These are phyloP conservation scores for Thysanoteuthis rhombus DNA, from an alignment of 2,888 invertebrate species.

Conservation along the genomic window DNA sequence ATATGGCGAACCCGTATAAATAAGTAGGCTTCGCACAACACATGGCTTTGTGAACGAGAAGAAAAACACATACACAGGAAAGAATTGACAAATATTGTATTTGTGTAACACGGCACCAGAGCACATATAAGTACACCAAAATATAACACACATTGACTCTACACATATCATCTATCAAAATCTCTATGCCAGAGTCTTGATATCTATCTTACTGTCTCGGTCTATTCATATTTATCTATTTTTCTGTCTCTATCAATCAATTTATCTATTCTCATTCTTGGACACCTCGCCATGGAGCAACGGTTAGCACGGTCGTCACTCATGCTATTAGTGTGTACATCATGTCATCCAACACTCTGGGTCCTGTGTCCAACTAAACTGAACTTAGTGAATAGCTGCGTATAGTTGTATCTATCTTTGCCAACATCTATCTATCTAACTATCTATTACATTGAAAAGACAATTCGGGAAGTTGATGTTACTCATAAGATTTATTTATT, in stretches of 20 bases:
- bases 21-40: neutral
- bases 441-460: neutral
- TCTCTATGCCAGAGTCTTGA: neutral
- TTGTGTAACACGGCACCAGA: neutral
- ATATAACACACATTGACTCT: neutral
- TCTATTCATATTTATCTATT: neutral
- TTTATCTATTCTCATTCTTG: no score
- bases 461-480: no score
- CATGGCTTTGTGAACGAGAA: neutral
- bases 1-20: neutral
- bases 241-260: neutral
- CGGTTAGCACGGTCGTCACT: neutral
- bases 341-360: neutral
- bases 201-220: neutral
- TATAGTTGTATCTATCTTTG: neutral
- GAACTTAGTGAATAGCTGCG: neutral
- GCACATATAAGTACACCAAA: neutral
- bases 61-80: neutral
- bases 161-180: neutral
- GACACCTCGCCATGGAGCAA: no score
- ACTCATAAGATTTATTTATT: no score
- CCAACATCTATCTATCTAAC: neutral
- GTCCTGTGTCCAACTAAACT: no score
- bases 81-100: neutral
- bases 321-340: neutral